Evolutionary conservation across 2,797 vertebrate genomes (phyloP).

Genomic region (Masticophis lateralis): DNA sequence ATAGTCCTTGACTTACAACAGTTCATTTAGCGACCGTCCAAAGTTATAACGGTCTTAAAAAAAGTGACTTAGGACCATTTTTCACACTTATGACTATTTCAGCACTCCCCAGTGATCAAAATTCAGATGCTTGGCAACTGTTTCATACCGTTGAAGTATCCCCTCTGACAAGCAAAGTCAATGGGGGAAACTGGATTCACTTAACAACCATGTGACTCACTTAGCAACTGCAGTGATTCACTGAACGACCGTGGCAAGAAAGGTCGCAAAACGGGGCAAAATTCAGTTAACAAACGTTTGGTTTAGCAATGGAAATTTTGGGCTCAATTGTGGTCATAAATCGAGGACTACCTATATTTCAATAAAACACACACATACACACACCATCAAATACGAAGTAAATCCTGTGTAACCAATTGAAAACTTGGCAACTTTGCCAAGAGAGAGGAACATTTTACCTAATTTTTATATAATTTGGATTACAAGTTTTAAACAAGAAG

Average conservation of each 20-base stretch:
- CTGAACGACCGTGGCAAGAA: neutral
- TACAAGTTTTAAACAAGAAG: too few relatives aligned
- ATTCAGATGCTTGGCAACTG: neutral
- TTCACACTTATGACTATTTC: neutral
- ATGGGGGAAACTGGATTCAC: neutral
- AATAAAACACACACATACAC: neutral
- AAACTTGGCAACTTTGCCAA: too few relatives aligned
- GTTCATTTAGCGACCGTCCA: neutral
- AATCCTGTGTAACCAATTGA: slow-evolving; percentile 9
- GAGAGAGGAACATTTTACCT: too few relatives aligned
- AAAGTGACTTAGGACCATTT: neutral
- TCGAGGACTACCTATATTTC: too few relatives aligned
- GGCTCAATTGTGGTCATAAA: too few relatives aligned
- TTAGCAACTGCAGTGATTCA: too few relatives aligned
- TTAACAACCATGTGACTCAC: too few relatives aligned
- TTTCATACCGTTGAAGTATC: too few relatives aligned
- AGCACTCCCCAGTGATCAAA: neutral
- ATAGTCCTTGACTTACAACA: neutral
- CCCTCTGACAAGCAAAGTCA: too few relatives aligned
- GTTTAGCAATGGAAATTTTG: too few relatives aligned
- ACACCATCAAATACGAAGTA: slow-evolving; percentile 14
- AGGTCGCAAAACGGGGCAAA: neutral
- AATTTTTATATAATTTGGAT: neutral
- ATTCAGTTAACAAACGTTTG: neutral
- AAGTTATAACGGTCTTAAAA: neutral